A percentile compares a stretch with the other conserved stretches of the same genome.
Evolutionary conservation across 2,888 invertebrate species (phyloP).

Genomic region (Cataglyphis rosenhaueri): DNA sequence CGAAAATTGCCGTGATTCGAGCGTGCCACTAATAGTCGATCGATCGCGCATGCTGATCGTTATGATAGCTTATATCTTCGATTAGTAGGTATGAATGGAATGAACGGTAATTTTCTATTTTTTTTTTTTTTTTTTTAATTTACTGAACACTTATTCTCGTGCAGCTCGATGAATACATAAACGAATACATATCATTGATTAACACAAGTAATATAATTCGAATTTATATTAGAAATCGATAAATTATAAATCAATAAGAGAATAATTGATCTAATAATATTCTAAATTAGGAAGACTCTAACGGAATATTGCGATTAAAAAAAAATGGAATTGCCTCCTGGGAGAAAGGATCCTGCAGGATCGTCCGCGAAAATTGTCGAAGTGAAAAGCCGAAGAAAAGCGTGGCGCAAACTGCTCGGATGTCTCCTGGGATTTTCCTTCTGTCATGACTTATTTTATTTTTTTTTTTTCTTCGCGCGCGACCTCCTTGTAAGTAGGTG

Average conservation of each 20-base stretch:
- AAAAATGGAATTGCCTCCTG: background rate
- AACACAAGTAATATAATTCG: background rate
- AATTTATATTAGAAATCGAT: background rate
- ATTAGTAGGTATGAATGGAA: constrained; percentile 21
- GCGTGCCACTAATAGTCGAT: constrained; percentile 1
- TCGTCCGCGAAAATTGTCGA: background rate
- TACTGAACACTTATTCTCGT: too few species aligned
- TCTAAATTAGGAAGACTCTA: background rate
- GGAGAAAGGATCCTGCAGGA: background rate
- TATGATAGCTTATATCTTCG: background rate
- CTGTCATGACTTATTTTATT: constrained; percentile 33
- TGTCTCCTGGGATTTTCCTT: constrained; percentile 74
- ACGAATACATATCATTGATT: background rate
- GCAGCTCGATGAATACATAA: background rate
- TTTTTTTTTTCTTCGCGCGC: constrained; percentile 63
- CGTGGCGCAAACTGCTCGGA: constrained; percentile 37
- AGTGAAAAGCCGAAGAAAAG: constrained; percentile 19
- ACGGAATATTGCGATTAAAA: background rate
- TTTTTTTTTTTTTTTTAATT: background rate
- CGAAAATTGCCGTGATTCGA: constrained; percentile 35
- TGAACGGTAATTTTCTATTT: background rate
- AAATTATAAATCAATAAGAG: background rate
- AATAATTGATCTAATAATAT: background rate
- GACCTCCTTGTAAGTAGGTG: constrained; percentile 75
- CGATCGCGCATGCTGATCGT: background rate